These are phyloP conservation scores for Chaenogobius annularis DNA, from an alignment of 2,113 vertebrate species.

Conservation along the genomic window DNA sequence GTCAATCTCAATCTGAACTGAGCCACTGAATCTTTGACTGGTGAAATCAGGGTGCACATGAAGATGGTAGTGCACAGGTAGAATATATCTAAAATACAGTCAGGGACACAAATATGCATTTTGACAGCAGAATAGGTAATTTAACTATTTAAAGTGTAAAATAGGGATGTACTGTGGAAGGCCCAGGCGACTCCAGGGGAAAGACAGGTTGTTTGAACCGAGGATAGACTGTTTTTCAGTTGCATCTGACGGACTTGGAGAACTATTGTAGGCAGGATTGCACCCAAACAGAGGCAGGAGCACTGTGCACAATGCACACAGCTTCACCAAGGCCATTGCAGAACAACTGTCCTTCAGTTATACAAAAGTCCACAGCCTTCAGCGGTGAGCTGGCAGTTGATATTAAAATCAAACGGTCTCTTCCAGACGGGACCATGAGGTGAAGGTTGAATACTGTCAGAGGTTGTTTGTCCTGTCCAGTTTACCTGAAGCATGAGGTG, in stretches of 20 bases:
- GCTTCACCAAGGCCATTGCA: slow-evolving; percentile 50
- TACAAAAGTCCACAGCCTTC: slow-evolving; percentile 2
- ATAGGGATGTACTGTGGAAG: slow-evolving; percentile 62
- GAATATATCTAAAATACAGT: slow-evolving; percentile 63
- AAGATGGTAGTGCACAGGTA: slow-evolving; percentile 76
- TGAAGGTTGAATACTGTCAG: background rate
- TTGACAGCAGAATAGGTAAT: background rate
- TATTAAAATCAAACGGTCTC: slow-evolving; percentile 22
- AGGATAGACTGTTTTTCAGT: slow-evolving; percentile 41
- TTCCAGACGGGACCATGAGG: slow-evolving; percentile 6
- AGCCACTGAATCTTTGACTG: slow-evolving; percentile 70
- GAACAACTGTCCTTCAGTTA: slow-evolving; percentile 30
- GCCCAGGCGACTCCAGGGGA: slow-evolving; percentile 78
- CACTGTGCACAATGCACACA: slow-evolving; percentile 55
- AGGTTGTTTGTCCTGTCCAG: slow-evolving; percentile 1
- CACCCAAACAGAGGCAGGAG: slow-evolving; percentile 37
- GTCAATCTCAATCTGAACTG: slow-evolving; percentile 72
- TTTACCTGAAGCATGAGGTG: background rate
- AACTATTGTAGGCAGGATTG: slow-evolving; percentile 36
- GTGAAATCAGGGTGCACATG: slow-evolving; percentile 78
- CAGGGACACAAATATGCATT: background rate
- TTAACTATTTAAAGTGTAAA: background rate
- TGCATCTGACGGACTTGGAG: slow-evolving; percentile 25
- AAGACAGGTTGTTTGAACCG: slow-evolving; percentile 68
- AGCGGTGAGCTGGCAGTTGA: slow-evolving; percentile 12